Evolutionary conservation across 2,888 invertebrate genomes (phyloP).

Genomic region (Chrysina gloriosa): DNA sequence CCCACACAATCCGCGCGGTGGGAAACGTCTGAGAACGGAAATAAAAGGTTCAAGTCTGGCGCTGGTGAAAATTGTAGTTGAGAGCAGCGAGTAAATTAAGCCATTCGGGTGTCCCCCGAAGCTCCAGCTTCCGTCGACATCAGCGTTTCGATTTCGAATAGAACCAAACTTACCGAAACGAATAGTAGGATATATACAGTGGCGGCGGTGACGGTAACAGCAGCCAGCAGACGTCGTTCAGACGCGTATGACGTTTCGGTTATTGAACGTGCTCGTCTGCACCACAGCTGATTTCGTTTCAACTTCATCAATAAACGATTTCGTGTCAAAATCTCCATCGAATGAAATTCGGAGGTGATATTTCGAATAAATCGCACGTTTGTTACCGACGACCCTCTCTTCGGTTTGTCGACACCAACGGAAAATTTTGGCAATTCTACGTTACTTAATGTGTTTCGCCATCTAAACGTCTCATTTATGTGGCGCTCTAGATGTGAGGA

Average conservation of each 20-base stretch:
- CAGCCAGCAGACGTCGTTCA: conserved; percentile 10
- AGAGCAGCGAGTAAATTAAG: conserved; percentile 31
- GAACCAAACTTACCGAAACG: conserved; percentile 9
- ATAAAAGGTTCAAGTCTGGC: conserved; percentile 29
- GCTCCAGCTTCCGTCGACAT: conserved; percentile 23
- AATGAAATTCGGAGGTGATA: conserved; percentile 11
- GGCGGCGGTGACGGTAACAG: background rate
- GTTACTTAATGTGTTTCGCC: background rate
- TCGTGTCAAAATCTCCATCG: conserved; percentile 24
- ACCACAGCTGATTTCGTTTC: conserved; percentile 34
- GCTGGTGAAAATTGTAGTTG: conserved; percentile 27
- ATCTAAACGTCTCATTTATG: too few relatives aligned
- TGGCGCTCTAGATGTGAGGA: too few relatives aligned
- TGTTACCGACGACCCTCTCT: background rate
- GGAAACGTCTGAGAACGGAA: conserved; percentile 23
- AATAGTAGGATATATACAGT: background rate
- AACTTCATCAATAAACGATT: conserved; percentile 31
- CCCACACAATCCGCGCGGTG: background rate
- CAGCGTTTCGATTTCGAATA: conserved; percentile 21
- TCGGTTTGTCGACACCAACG: background rate
- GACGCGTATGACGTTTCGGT: conserved; percentile 32
- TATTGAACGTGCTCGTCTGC: conserved; percentile 37
- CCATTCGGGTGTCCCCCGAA: conserved; percentile 1
- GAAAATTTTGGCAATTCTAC: conserved; percentile 10
- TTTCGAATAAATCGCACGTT: conserved; percentile 22